Base-by-base conservation (phyloP, 2,113 vertebrate species). In the Eira barbara region DNA sequence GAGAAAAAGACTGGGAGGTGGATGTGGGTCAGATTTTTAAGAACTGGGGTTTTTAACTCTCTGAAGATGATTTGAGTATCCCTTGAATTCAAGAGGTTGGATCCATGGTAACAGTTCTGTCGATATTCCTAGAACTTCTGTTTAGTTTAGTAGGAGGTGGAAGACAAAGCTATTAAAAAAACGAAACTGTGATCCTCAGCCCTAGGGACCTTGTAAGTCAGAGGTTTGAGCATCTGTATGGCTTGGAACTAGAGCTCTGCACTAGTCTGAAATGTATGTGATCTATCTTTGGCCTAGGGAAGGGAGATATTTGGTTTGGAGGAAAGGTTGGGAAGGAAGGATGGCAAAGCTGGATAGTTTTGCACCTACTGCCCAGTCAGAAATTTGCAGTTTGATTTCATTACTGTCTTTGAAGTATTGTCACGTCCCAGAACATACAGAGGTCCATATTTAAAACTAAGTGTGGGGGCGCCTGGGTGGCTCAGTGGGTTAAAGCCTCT, bases 351-450 rank as follows among this genome's bases (percentile, higher is more conserved):
- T 61, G n/a, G 71, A 42, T 71, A 91, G 63, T 65, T 86, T 87
- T 81, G 36, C 1, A 65, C 15, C 73, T 81, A 18, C 57, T 49
- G 25, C 47, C 25, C 15, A 10, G 29, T 83, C 34, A 89, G 45
- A 92, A 92, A 84, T 61, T 45, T 63, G 36, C 52, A 83, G 27
- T 95, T 69, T 71, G 61, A 95, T 89, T 89, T 85, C 23, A 96
- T 90, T 96, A 78, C 29, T 63, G 20, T 87, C 82, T 71, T 94
- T 94, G 69, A 96, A 92, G 63, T 89, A 88, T 55, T 80, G 7
- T 89, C 67, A 83, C 65, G 29, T 78, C 34, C 25, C 86, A 83
- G 59, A 93, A 83, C 21, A 78, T 52, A 69, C 14, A 78, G 74
- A 79, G 23, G 27, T 86, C 29, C 49, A 10, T 92, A 63, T 79